A percentile compares a stretch with the other conserved stretches of the same genome.
phyloP scores from a whole-genome alignment of 2,888 invertebrate species.

The Erpobdella octoculata region DNA sequence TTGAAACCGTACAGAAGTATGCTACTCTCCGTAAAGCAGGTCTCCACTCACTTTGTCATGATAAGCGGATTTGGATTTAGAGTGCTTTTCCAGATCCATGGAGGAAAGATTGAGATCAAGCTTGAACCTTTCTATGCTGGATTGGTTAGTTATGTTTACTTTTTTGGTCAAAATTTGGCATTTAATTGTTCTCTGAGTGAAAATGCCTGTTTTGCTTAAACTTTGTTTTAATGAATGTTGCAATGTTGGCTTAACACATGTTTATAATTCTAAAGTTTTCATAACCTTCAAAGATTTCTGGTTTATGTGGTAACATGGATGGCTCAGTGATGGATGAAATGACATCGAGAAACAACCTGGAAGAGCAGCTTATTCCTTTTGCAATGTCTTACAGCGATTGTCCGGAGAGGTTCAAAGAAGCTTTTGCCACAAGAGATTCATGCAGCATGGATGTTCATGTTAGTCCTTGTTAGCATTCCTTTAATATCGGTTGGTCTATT shows the following conservation, averaged over 20 bases:
- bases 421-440: constrained; percentile 12
- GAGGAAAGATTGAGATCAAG: constrained; percentile 27
- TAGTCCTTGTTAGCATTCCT: not conserved
- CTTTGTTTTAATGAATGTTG: too few relatives aligned
- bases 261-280: not conserved
- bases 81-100: constrained; percentile 20
- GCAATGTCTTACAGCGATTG: constrained; percentile 33
- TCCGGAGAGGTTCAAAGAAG: not conserved
- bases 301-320: constrained; percentile 69
- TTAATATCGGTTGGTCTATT: not conserved
- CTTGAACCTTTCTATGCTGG: constrained; percentile 32
- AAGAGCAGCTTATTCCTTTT: constrained; percentile 29
- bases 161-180: not conserved
- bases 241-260: too few relatives aligned
- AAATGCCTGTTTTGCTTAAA: too few relatives aligned
- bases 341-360: constrained; percentile 32
- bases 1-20: constrained; percentile 26
- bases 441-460: constrained; percentile 27
- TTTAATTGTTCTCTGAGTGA: not conserved
- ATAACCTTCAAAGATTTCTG: constrained; percentile 55
- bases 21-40: constrained; percentile 24
- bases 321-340: constrained; percentile 35
- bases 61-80: constrained; percentile 30
- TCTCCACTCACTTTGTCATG: constrained; percentile 22
- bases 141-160: not conserved